A percentile compares a stretch with the other conserved stretches of the same genome.
phyloP scores from a whole-genome alignment of 2,113 vertebrate species.

The Bubalus kerabau region DNA sequence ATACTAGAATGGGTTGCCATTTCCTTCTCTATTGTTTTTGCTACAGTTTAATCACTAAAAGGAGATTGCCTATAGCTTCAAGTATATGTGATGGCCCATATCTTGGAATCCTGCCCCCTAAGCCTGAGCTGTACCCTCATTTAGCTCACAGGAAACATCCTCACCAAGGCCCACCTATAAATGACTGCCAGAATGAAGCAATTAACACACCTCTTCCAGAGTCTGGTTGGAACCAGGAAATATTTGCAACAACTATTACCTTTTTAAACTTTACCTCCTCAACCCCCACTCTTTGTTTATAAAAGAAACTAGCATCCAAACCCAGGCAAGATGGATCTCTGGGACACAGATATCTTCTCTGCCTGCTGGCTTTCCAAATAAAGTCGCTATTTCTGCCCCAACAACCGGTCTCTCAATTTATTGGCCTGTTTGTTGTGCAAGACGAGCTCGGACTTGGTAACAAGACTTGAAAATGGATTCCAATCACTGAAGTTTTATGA shows the following conservation, averaged over 20 bases:
- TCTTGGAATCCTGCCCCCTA: neutral
- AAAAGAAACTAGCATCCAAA: neutral
- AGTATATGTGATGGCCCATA: neutral
- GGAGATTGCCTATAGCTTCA: neutral
- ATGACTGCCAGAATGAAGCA: neutral
- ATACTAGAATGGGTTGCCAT: neutral
- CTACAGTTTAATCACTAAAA: neutral
- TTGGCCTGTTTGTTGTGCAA: neutral
- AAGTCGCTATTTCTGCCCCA: neutral
- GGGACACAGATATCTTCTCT: neutral
- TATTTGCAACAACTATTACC: neutral
- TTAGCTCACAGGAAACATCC: neutral
- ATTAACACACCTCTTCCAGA: neutral
- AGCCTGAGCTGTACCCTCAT: neutral
- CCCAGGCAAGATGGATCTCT: neutral
- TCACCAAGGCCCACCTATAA: neutral
- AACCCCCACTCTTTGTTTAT: neutral
- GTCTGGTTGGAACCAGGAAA: neutral
- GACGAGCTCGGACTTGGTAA: neutral
- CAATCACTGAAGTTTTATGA: neutral
- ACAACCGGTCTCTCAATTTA: neutral
- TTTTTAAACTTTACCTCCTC: neutral
- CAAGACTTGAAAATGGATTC: neutral
- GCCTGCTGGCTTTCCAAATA: neutral
- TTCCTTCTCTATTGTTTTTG: neutral